Conservation (phyloP, 1,140 invertebrate species). For the Anagrus nilaparvatae region DNA sequence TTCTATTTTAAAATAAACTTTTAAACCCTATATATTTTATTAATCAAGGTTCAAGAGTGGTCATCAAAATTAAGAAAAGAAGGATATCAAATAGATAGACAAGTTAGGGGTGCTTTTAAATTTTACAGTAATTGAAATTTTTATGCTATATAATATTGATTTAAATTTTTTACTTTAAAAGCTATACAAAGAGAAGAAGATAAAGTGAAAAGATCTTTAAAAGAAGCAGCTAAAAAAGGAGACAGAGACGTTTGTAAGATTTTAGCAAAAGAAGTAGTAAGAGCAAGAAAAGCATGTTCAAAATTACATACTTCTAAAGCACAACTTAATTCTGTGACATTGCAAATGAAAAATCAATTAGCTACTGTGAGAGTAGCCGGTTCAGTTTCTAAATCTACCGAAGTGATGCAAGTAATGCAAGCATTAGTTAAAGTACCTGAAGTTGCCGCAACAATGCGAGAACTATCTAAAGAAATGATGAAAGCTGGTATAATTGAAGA, state of each 20-base stretch:
- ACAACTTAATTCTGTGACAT: slow-evolving; percentile 92
- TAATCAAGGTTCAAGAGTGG: slow-evolving; percentile 96
- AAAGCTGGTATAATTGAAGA: slow-evolving; percentile 98
- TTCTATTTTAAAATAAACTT: neutral
- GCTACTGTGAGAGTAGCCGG: slow-evolving; percentile 85
- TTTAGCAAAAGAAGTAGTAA: slow-evolving; percentile 90
- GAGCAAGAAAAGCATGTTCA: slow-evolving; percentile 78
- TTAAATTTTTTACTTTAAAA: slow-evolving; percentile 26
- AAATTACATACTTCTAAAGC: slow-evolving; percentile 94
- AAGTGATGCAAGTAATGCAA: slow-evolving; percentile 97
- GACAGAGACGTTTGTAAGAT: slow-evolving; percentile 91
- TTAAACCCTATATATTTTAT: too few species aligned
- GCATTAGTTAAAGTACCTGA: slow-evolving; percentile 81
- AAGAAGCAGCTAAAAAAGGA: slow-evolving; percentile 92
- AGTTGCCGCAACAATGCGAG: slow-evolving; percentile 91
- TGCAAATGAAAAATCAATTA: slow-evolving; percentile 98
- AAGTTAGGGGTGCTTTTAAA: slow-evolving; percentile 77
- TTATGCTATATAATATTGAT: neutral
- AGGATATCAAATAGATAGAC: slow-evolving; percentile 81
- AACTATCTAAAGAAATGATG: slow-evolving; percentile 99
- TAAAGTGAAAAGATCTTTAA: slow-evolving; percentile 87
- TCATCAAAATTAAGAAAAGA: slow-evolving; percentile 87
- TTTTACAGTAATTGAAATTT: too few species aligned
- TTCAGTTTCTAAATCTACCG: slow-evolving; percentile 83
- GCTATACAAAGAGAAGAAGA: slow-evolving; percentile 95